phyloP scores from a whole-genome alignment of 2,113 vertebrate genomes.

The Dryoscopus gambensis region DNA sequence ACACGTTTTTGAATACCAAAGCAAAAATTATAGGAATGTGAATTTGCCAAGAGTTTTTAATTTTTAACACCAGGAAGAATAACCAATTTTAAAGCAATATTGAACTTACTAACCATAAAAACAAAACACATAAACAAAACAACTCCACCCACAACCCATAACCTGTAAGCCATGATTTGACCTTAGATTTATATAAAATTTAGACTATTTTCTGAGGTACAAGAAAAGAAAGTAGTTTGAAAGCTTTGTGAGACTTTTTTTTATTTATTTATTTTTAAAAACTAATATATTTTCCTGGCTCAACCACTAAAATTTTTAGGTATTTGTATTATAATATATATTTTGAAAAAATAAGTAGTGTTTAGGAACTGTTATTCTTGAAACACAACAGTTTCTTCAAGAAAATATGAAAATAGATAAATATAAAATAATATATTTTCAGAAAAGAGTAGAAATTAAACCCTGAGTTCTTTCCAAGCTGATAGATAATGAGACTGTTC shows the following conservation, averaged over 20 bases:
- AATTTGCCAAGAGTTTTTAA: not conserved
- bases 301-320: not conserved
- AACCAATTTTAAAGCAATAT: not conserved
- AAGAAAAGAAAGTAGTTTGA: not conserved
- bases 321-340: not conserved
- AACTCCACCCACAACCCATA: fast-evolving
- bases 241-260: not conserved
- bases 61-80: not conserved
- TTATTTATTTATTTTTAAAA: not conserved
- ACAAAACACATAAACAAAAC: not conserved
- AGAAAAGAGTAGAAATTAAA: not conserved
- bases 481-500: not conserved
- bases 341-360: not conserved
- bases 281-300: not conserved
- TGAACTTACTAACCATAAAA: not conserved
- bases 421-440: not conserved
- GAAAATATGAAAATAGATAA: not conserved
- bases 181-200: not conserved
- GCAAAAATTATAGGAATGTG: not conserved
- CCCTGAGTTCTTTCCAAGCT: not conserved
- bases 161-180: not conserved
- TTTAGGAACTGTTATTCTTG: not conserved
- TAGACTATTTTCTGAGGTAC: not conserved
- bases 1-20: not conserved
- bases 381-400: not conserved